Evolutionary conservation across 2,113 vertebrate genomes (phyloP).

Genomic region (Bubo blakistoni): DNA sequence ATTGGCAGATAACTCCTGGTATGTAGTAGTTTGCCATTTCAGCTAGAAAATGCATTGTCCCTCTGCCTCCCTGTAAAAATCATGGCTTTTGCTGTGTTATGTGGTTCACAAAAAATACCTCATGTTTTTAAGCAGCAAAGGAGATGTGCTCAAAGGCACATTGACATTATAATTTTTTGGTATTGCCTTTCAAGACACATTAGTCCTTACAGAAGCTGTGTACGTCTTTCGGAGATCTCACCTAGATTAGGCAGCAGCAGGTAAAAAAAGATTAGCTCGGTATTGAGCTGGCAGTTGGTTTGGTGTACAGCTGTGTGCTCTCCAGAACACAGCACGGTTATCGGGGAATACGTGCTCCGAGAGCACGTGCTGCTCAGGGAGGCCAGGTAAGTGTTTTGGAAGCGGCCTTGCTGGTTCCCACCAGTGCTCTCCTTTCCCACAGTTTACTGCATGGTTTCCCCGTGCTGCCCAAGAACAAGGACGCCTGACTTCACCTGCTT

Average conservation of each 20-base stretch:
- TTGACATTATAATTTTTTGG: background rate
- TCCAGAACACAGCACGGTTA: background rate
- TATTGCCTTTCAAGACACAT: background rate
- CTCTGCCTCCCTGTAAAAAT: background rate
- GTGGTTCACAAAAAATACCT: background rate
- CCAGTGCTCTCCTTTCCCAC: background rate
- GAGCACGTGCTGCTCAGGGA: background rate
- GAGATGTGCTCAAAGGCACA: background rate
- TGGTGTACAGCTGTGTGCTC: background rate
- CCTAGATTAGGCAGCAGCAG: background rate
- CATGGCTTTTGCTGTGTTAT: background rate
- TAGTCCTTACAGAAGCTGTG: background rate
- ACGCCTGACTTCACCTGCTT: rapidly evolving
- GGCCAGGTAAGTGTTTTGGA: background rate
- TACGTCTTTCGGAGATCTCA: background rate
- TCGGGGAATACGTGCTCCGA: background rate
- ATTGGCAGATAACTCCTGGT: conserved; percentile 29
- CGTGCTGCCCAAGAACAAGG: background rate
- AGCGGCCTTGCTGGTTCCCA: background rate
- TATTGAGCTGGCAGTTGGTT: background rate
- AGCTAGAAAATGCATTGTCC: conserved; percentile 32
- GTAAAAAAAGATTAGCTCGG: background rate
- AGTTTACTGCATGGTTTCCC: rapidly evolving
- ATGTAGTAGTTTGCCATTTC: conserved; percentile 5
- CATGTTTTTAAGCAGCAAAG: background rate